Base-by-base conservation (phyloP, 2,888 invertebrate species). In the Salticus scenicus region DNA sequence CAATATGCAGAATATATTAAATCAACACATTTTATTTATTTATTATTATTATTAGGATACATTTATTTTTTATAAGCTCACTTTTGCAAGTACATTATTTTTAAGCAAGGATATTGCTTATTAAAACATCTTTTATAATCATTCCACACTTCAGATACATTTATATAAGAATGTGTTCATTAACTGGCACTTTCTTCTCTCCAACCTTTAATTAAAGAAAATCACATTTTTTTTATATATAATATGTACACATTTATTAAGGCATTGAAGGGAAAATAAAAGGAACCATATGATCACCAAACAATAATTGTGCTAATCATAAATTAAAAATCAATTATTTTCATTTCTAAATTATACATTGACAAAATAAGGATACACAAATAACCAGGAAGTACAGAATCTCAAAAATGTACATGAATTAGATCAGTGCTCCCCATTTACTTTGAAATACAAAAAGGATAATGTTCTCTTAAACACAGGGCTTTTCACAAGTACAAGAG, bases 21-120 rank as follows among this genome's bases (percentile, higher is more conserved):
- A n/a, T n/a, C n/a, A n/a, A n/a, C n/a, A n/a, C n/a, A n/a, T n/a
- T n/a, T n/a, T n/a, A n/a, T n/a, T n/a, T n/a, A n/a, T n/a, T n/a
- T n/a, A n/a, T n/a, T n/a, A n/a, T n/a, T 37, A 12, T 47, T 47
- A 47, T 47, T 67, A 67, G 67, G 67, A 67, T 67, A 67, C 67
- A 67, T 67, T 67, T 67, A 67, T 67, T 67, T 67, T 33, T 57
- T 24, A 57, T 67, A 67, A 67, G 67, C 67, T 67, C 67, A 67
- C 67, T 67, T 67, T 67, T 67, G 67, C 67, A 67, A 67, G 67
- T 67, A 67, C 67, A 67, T 28, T 20, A 67, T n/a, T 67, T 37
- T 67, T 67, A 67, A 67, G 67, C 67, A 67, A 67, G 20, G 33
- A 33, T 67, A 31, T 67, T 67, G 67, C 67, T 67, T 33, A 67